These are phyloP conservation scores for Ceratosolen fusciceps DNA, from an alignment of 1,140 invertebrate genomes.

Conservation along the genomic window DNA sequence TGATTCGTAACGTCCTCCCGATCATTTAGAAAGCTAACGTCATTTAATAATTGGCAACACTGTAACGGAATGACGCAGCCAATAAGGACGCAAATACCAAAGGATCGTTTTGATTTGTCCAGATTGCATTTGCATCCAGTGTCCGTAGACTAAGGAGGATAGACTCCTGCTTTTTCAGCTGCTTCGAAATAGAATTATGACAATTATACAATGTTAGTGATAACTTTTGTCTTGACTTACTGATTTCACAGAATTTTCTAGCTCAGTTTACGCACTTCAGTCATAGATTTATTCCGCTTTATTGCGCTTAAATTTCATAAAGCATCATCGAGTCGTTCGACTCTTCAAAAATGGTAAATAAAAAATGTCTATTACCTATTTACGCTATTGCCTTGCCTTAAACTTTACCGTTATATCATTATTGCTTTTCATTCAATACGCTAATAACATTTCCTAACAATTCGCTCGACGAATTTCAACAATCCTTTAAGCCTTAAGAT, in stretches of 20 bases:
- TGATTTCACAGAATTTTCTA: conserved; percentile 16
- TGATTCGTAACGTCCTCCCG: background rate
- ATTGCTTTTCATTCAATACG: background rate
- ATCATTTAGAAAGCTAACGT: background rate
- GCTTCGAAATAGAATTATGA: conserved; percentile 32
- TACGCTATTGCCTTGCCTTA: too few relatives aligned
- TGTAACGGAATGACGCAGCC: background rate
- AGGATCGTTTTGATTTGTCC: conserved; percentile 26
- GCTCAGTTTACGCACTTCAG: background rate
- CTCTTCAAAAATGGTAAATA: conserved; percentile 58
- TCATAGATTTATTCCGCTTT: background rate
- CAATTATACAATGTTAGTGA: conserved; percentile 22
- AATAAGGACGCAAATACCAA: conserved; percentile 5
- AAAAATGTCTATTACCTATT: background rate
- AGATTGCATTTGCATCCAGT: background rate
- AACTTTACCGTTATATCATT: too few relatives aligned
- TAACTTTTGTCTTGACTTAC: conserved; percentile 37
- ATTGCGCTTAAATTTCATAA: conserved; percentile 11
- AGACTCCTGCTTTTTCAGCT: background rate
- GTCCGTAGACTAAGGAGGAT: background rate
- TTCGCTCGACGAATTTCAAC: background rate
- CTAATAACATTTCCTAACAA: background rate
- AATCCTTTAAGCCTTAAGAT: background rate
- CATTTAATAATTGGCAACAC: conserved; percentile 21
- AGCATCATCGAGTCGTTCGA: conserved; percentile 41